Percentiles rank a stretch among this genome's conserved stretches.
These are phyloP conservation scores for Geotrypetes seraphini DNA, from an alignment of 2,797 vertebrate genomes.

Conservation along the genomic window DNA sequence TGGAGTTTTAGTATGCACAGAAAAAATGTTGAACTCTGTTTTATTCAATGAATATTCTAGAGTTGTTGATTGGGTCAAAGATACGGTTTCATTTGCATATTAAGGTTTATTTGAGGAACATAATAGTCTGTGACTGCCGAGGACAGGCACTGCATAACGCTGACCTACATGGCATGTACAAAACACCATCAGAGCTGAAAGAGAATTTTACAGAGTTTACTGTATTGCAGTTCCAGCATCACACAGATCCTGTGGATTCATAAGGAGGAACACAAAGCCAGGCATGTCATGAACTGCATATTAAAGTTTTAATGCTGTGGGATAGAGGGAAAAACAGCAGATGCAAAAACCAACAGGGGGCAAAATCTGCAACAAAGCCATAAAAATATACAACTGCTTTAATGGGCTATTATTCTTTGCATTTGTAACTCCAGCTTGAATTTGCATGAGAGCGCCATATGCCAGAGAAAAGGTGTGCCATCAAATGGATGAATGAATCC, in stretches of 20 bases:
- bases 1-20: too few species aligned
- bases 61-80: too few species aligned
- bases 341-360: conserved; percentile 62
- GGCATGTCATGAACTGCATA: conserved; percentile 35
- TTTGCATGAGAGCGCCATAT: conserved; percentile 51
- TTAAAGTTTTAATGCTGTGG: conserved; percentile 51
- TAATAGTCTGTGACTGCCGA: too few species aligned
- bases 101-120: too few species aligned
- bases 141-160: too few species aligned
- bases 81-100: too few species aligned
- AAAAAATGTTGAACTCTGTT: too few species aligned
- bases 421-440: conserved; percentile 50
- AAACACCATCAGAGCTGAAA: too few species aligned
- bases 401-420: conserved; percentile 69
- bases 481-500: conserved; percentile 20
- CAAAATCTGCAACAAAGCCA: conserved; percentile 51
- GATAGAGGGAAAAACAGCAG: conserved; percentile 53
- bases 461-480: conserved; percentile 47
- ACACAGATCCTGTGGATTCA: conserved; percentile 10
- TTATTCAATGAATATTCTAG: too few species aligned
- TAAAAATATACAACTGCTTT: conserved; percentile 68
- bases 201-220: neutral
- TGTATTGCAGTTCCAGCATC: neutral
- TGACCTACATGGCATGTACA: too few species aligned
- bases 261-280: conserved; percentile 21